These are phyloP conservation scores for Drosophila nasuta DNA, from an alignment of 1,140 invertebrate species.

Conservation along the genomic window DNA sequence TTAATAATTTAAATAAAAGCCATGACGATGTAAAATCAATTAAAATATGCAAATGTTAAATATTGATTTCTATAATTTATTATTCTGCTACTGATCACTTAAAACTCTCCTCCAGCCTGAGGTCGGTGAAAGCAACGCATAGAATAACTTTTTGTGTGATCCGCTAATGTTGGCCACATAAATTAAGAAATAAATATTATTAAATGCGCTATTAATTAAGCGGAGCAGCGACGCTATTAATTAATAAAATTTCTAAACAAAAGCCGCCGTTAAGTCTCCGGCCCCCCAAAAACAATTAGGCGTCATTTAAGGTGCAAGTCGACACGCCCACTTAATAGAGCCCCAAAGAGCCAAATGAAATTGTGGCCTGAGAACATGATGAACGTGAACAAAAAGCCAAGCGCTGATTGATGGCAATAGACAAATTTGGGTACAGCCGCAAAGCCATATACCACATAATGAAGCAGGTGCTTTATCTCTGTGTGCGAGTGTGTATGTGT, in stretches of 20 bases:
- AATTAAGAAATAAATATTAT: constrained; percentile 78
- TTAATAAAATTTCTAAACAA: constrained; percentile 71
- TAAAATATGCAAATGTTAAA: constrained; percentile 27
- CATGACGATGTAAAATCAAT: constrained; percentile 22
- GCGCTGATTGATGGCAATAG: constrained; percentile 72
- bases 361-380: constrained; percentile 38
- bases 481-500: background rate
- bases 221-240: constrained; percentile 60
- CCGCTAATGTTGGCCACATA: constrained; percentile 57
- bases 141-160: constrained; percentile 16
- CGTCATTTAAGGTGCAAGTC: constrained; percentile 73
- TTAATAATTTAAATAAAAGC: constrained; percentile 61
- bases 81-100: background rate
- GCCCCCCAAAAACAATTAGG: constrained; percentile 71
- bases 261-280: constrained; percentile 60
- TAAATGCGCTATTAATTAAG: constrained; percentile 72
- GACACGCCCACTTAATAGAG: constrained; percentile 54
- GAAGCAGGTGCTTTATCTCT: constrained; percentile 22
- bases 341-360: constrained; percentile 38
- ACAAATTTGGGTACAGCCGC: constrained; percentile 42
- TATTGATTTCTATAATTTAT: constrained; percentile 4
- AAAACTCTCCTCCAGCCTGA: constrained; percentile 41
- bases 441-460: constrained; percentile 29
- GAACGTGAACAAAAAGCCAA: constrained; percentile 31
- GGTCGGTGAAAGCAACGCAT: constrained; percentile 61